Conservation (phyloP, 2,888 invertebrate genomes). For the Matsumyia berberina region DNA sequence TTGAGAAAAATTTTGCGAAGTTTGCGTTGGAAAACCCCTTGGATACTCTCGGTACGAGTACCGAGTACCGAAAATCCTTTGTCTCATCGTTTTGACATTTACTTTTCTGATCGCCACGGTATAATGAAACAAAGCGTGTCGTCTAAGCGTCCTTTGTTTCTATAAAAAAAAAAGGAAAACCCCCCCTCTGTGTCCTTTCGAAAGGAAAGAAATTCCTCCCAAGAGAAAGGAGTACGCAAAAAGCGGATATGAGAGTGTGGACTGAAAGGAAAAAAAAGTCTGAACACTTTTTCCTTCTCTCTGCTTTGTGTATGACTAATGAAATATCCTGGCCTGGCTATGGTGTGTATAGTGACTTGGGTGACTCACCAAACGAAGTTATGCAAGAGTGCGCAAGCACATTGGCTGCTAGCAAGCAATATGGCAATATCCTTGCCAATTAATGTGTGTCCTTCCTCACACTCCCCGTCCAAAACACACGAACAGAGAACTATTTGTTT, state of each 20-base stretch:
- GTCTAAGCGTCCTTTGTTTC: conserved; percentile 66
- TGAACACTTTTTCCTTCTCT: conserved; percentile 45
- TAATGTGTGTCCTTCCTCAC: conserved; percentile 61
- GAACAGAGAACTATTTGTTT: conserved; percentile 40
- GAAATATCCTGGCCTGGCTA: conserved; percentile 68
- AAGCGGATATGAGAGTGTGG: conserved; percentile 17
- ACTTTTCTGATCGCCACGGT: conserved; percentile 52
- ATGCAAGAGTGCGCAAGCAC: conserved; percentile 77
- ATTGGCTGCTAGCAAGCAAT: conserved; percentile 68
- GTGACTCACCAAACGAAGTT: conserved; percentile 75
- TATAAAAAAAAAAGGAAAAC: conserved; percentile 3
- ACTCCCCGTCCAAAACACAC: conserved; percentile 9
- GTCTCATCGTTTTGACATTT: conserved; percentile 64
- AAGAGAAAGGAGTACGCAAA: conserved; percentile 44
- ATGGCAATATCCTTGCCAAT: conserved; percentile 75
- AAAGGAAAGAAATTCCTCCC: conserved; percentile 52
- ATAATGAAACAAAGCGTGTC: conserved; percentile 38
- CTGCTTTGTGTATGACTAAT: conserved; percentile 71
- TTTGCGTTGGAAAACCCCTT: conserved; percentile 42
- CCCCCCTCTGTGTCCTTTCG: neutral
- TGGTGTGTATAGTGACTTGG: conserved; percentile 43
- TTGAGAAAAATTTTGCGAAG: conserved; percentile 17
- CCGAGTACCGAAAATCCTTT: conserved; percentile 23
- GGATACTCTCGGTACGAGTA: neutral
- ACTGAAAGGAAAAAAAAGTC: conserved; percentile 57